Percentiles rank a stretch among this genome's conserved stretches.
Conservation (phyloP, 2,113 vertebrate genomes). For the Ochotona curzoniae region DNA sequence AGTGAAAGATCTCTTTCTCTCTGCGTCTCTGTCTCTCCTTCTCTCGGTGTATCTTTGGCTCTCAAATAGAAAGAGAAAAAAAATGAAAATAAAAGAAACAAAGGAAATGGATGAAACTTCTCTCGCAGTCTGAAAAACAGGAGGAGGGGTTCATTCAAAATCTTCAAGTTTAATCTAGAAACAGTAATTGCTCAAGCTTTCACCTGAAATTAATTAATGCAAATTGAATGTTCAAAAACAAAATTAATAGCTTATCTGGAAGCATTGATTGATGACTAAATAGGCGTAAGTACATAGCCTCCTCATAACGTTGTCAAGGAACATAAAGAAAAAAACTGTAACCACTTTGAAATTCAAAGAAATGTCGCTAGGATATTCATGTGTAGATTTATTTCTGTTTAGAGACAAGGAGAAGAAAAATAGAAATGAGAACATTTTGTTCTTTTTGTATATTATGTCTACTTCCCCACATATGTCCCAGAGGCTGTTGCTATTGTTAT, state of each 20-base stretch:
- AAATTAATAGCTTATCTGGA: constrained; percentile 26
- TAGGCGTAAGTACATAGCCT: background rate
- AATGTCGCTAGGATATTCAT: background rate
- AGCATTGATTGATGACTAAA: background rate
- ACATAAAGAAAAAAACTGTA: background rate
- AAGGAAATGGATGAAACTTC: background rate
- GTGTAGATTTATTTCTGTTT: constrained; percentile 19
- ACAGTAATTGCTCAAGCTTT: background rate
- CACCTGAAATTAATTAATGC: background rate
- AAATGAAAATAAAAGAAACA: no score
- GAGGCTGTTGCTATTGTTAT: background rate
- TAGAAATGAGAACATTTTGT: background rate
- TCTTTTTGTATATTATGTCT: background rate
- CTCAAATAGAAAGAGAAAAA: no score
- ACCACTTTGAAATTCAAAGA: constrained; percentile 28
- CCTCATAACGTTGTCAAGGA: constrained; percentile 18
- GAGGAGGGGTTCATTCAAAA: background rate
- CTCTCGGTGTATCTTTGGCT: no score
- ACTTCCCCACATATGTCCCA: background rate
- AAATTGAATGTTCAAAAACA: background rate
- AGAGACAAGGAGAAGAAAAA: constrained; percentile 15
- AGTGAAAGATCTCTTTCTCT: no score
- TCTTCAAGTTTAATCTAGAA: background rate
- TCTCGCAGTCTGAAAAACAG: background rate
- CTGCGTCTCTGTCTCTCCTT: background rate